A percentile compares a stretch with the other conserved stretches of the same genome.
Evolutionary conservation across 35 echinoderm and acorn worm species (phyloP).

Genomic region (Ophioderma brevispina): DNA sequence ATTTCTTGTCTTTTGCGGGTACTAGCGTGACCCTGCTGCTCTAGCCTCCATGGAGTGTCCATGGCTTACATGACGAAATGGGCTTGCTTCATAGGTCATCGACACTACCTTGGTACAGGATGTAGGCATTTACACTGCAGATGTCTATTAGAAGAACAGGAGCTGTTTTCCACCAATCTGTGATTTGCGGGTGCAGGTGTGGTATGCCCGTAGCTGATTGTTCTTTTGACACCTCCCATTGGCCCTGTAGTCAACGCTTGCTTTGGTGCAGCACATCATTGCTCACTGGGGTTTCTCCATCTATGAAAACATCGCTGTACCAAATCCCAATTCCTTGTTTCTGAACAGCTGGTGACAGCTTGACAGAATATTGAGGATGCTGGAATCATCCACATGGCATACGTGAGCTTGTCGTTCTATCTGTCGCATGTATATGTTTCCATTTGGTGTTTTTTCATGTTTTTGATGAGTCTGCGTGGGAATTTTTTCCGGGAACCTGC

Average conservation of each 20-base stretch:
- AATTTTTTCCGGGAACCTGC: no score
- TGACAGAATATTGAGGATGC: background rate
- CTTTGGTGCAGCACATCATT: background rate
- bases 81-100: no score
- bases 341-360: background rate
- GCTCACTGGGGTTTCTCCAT: background rate
- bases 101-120: no score
- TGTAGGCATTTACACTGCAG: background rate
- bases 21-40: no score
- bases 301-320: background rate
- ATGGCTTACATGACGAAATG: no score
- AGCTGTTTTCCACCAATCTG: background rate
- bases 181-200: background rate
- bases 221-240: background rate
- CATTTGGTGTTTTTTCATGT: background rate
- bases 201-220: slow-evolving; percentile 7
- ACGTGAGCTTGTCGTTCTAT: background rate
- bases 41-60: no score
- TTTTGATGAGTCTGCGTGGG: no score
- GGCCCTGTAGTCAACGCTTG: background rate
- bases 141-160: background rate
- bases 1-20: no score
- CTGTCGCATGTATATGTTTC: background rate
- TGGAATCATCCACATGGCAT: background rate
- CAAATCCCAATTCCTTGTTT: background rate